Conservation (phyloP, 2,113 vertebrate species). For the Misgurnus mizolepis region DNA sequence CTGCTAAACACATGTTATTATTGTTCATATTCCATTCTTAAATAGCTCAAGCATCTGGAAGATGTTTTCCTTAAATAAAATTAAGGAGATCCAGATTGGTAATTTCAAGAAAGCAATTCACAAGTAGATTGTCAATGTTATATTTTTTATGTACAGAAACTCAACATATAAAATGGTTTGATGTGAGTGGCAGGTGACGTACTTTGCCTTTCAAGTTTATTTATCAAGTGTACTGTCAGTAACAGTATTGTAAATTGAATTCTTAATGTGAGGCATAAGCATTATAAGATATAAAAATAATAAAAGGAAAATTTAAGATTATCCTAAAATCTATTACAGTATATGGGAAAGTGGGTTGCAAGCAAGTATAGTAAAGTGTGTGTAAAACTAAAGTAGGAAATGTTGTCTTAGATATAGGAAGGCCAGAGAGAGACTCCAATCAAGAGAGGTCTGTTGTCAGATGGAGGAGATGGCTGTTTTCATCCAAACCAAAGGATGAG, state of each 20-base stretch:
- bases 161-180: not conserved
- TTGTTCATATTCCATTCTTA: not conserved
- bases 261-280: no score
- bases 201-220: not conserved
- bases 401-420: no score
- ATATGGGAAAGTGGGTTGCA: no score
- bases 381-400: no score
- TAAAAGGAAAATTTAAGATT: no score
- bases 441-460: not conserved
- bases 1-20: not conserved
- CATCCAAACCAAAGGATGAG: constrained; percentile 44
- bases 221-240: no score
- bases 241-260: no score
- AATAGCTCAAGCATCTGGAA: not conserved
- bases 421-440: not conserved
- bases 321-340: no score
- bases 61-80: not conserved
- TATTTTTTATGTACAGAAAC: not conserved
- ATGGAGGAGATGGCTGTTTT: constrained; percentile 38
- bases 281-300: no score
- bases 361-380: no score
- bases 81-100: not conserved
- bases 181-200: no score
- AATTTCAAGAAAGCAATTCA: not conserved
- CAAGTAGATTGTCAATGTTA: not conserved